Percentiles rank a stretch among this genome's conserved stretches.
phyloP scores from a whole-genome alignment of 2,888 invertebrate genomes.

The Phyto melanocephala region DNA sequence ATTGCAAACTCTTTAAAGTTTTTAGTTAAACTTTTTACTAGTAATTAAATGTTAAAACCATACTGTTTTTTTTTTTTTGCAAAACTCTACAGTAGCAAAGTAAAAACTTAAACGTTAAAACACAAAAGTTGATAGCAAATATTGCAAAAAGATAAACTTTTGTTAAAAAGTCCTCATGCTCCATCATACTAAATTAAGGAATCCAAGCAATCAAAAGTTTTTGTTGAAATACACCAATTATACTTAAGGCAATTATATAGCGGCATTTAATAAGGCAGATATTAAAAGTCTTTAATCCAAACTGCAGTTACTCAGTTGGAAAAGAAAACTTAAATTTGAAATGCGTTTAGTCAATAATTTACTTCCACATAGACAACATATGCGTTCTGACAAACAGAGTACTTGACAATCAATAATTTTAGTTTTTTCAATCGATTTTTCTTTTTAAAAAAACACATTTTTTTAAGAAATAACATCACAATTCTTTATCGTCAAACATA shows the following conservation, averaged over 20 bases:
- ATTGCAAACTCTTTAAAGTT: slow-evolving; percentile 35
- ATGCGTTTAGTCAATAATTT: too few relatives aligned
- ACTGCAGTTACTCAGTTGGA: not conserved
- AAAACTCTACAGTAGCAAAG: not conserved
- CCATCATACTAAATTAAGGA: not conserved
- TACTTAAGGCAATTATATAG: not conserved
- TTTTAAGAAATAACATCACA: too few relatives aligned
- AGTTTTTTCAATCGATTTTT: too few relatives aligned
- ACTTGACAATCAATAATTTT: too few relatives aligned
- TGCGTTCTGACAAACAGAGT: too few relatives aligned
- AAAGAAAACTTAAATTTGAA: not conserved
- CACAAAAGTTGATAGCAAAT: slow-evolving; percentile 5
- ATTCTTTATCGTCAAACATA: too few relatives aligned
- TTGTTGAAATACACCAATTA: not conserved
- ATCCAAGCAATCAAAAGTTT: slow-evolving; percentile 22
- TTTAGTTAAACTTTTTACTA: slow-evolving; percentile 11
- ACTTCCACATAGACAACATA: too few relatives aligned
- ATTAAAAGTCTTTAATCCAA: not conserved
- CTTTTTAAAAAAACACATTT: too few relatives aligned
- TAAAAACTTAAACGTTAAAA: not conserved
- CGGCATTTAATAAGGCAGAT: not conserved
- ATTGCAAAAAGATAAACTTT: not conserved
- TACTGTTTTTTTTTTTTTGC: too few relatives aligned
- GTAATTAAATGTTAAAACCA: slow-evolving; percentile 23
- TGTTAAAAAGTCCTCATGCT: not conserved